Conservation (phyloP, 2,888 invertebrate genomes). For the Clivina fossor region DNA sequence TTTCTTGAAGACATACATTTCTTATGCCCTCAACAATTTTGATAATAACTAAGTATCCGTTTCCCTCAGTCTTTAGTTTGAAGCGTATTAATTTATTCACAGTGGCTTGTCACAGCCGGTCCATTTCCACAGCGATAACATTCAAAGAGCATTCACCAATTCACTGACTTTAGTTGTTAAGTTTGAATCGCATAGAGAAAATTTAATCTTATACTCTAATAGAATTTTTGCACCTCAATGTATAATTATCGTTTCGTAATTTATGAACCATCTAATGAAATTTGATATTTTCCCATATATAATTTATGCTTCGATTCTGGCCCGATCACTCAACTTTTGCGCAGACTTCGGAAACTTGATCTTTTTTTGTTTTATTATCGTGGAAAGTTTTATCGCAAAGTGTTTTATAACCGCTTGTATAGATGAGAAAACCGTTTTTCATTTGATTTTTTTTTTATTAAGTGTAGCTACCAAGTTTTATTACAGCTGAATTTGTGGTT, state of each 20-base stretch:
- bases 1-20: too few relatives aligned
- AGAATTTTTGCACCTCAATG: too few relatives aligned
- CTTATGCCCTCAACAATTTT: too few relatives aligned
- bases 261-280: conserved; percentile 13
- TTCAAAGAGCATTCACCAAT: too few relatives aligned
- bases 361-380: too few relatives aligned
- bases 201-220: too few relatives aligned
- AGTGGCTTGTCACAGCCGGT: not conserved
- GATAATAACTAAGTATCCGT: too few relatives aligned
- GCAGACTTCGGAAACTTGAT: not conserved
- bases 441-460: not conserved
- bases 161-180: too few relatives aligned
- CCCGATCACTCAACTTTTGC: too few relatives aligned
- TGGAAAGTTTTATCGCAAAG: not conserved
- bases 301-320: conserved; percentile 1
- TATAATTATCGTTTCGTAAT: too few relatives aligned
- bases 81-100: conserved; percentile 3
- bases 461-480: not conserved
- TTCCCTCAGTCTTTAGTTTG: too few relatives aligned
- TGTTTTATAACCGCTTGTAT: not conserved
- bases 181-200: too few relatives aligned
- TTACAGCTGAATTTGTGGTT: not conserved
- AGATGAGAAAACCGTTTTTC: not conserved
- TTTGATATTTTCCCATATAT: conserved; percentile 4
- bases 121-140: conserved; percentile 11